These are phyloP conservation scores for Potorous gilbertii DNA, from an alignment of 2,797 vertebrate genomes.

Conservation along the genomic window DNA sequence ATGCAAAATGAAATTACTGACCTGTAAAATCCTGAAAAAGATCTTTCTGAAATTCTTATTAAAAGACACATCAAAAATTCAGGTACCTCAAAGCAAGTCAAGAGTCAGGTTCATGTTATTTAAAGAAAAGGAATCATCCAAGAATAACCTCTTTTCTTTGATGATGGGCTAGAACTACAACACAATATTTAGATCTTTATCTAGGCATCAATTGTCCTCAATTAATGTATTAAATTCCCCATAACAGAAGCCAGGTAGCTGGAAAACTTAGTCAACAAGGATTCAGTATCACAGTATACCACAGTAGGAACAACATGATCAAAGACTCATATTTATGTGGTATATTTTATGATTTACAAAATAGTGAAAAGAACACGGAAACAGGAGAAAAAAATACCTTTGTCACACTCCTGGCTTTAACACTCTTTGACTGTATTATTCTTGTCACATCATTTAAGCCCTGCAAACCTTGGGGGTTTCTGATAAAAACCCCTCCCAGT, in stretches of 20 bases:
- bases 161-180: background rate
- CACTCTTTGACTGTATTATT: background rate
- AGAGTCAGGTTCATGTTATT: background rate
- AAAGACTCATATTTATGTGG: background rate
- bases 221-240: background rate
- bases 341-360: background rate
- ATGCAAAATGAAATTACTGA: background rate
- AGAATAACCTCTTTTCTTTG: background rate
- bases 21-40: background rate
- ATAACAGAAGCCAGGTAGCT: background rate
- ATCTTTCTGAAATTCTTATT: background rate
- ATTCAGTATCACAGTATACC: background rate
- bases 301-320: background rate
- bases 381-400: background rate
- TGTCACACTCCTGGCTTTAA: background rate
- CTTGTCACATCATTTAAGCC: background rate
- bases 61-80: background rate
- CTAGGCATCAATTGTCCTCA: background rate
- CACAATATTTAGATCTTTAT: background rate
- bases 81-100: background rate
- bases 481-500: background rate
- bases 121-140: background rate
- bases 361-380: background rate
- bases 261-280: background rate
- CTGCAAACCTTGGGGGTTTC: background rate